A percentile compares a stretch with the other conserved stretches of the same genome.
Evolutionary conservation across 2,888 invertebrate genomes (phyloP).

Genomic region (Lacanobia oleracea): DNA sequence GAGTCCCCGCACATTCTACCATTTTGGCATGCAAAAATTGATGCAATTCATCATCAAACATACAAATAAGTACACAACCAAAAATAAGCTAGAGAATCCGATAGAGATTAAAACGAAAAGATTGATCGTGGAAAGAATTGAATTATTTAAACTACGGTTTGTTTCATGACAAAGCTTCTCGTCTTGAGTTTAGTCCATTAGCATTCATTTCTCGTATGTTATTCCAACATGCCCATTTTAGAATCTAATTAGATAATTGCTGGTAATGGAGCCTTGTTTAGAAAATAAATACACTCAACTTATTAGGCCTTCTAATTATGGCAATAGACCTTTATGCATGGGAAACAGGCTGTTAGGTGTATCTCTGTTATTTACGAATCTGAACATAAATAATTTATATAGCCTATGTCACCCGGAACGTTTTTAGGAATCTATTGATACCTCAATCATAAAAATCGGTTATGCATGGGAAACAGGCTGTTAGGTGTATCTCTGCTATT

Average conservation of each 20-base stretch:
- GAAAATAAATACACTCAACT: not conserved
- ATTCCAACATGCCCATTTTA: not conserved
- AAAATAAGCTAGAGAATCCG: too few relatives aligned
- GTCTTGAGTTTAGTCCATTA: not conserved
- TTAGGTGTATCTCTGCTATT: not conserved
- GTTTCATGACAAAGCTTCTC: not conserved
- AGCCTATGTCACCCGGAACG: too few relatives aligned
- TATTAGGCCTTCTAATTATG: constrained; percentile 1
- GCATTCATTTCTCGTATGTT: not conserved
- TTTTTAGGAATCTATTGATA: too few relatives aligned
- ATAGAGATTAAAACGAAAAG: too few relatives aligned
- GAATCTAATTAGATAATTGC: constrained; percentile 17
- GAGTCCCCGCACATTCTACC: too few relatives aligned
- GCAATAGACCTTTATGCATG: not conserved
- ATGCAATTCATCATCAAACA: too few relatives aligned
- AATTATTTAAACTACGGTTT: not conserved
- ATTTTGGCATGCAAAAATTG: too few relatives aligned
- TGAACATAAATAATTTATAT: not conserved
- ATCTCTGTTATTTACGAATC: not conserved
- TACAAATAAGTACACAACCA: too few relatives aligned
- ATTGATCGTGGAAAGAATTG: too few relatives aligned
- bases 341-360: not conserved
- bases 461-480: not conserved
- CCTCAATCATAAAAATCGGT: too few relatives aligned
- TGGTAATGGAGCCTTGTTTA: not conserved